phyloP scores from a whole-genome alignment of 23 tunicate species.

The Diplosoma virens region DNA sequence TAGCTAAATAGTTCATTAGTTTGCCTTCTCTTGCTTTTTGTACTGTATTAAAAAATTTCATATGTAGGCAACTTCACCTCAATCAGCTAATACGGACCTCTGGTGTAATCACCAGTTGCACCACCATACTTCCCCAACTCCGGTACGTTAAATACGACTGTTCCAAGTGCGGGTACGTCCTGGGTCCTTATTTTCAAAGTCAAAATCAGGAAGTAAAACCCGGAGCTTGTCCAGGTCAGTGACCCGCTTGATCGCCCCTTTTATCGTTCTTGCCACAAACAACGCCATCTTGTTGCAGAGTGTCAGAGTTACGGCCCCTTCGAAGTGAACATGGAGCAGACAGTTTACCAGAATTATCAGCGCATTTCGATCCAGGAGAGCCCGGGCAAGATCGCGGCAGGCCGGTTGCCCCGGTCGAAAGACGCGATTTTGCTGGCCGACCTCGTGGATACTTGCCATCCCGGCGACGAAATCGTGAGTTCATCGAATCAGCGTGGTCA shows the following conservation, averaged over 20 bases:
- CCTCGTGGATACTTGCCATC: conserved; percentile 95
- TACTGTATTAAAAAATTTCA: no score
- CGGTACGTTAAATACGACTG: conserved; percentile 90
- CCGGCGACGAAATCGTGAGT: conserved; percentile 96
- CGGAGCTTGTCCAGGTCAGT: conserved; percentile 85
- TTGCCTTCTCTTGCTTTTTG: no score
- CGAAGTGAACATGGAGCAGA: conserved; percentile 97
- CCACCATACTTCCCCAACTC: conserved; percentile 96
- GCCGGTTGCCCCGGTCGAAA: conserved; percentile 94
- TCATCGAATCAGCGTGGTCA: no score
- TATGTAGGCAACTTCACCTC: conserved; percentile 85
- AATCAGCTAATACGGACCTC: conserved; percentile 91
- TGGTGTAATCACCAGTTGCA: conserved; percentile 89
- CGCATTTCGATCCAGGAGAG: conserved; percentile 91
- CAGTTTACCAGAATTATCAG: conserved; percentile 98
- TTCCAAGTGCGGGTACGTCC: conserved; percentile 79
- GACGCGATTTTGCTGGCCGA: conserved; percentile 98
- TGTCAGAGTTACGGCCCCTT: conserved; percentile 98
- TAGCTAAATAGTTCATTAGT: no score
- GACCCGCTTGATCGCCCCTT: background rate
- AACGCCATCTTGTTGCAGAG: conserved; percentile 30
- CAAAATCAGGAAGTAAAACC: conserved; percentile 96
- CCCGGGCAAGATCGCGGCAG: conserved; percentile 95
- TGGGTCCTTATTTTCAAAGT: conserved; percentile 96
- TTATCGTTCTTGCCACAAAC: no score